phyloP scores from a whole-genome alignment of 2,797 vertebrate species.

The Macrochelys suwanniensis region DNA sequence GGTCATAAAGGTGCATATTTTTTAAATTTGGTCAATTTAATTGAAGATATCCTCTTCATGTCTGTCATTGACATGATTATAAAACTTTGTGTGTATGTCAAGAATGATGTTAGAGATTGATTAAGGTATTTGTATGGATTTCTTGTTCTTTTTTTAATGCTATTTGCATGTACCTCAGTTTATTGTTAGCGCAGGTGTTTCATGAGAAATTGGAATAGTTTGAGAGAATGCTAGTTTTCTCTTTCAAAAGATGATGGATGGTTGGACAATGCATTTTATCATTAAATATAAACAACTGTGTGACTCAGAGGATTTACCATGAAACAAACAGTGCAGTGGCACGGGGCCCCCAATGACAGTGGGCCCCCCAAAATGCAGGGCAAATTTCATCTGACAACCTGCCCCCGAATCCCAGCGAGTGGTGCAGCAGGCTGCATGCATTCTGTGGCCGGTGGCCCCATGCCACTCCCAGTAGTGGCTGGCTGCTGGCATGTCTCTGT shows the following conservation, averaged over 20 bases:
- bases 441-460: too few relatives aligned
- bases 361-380: too few relatives aligned
- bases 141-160: neutral
- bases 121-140: neutral
- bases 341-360: too few relatives aligned
- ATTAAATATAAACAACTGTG: conserved; percentile 35
- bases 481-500: too few relatives aligned
- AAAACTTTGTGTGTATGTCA: neutral
- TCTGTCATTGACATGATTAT: neutral
- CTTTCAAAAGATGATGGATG: neutral
- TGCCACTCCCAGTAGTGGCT: too few relatives aligned
- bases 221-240: neutral
- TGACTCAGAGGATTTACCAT: neutral
- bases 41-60: neutral
- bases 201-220: neutral
- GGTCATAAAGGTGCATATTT: neutral
- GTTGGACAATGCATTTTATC: neutral
- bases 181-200: neutral
- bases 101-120: neutral
- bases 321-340: too few relatives aligned
- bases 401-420: too few relatives aligned
- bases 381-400: too few relatives aligned
- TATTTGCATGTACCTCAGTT: accelerated
- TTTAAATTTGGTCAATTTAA: neutral
- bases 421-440: too few relatives aligned